phyloP scores from a whole-genome alignment of 1,140 invertebrate species.

The Drosophila albomicans region DNA sequence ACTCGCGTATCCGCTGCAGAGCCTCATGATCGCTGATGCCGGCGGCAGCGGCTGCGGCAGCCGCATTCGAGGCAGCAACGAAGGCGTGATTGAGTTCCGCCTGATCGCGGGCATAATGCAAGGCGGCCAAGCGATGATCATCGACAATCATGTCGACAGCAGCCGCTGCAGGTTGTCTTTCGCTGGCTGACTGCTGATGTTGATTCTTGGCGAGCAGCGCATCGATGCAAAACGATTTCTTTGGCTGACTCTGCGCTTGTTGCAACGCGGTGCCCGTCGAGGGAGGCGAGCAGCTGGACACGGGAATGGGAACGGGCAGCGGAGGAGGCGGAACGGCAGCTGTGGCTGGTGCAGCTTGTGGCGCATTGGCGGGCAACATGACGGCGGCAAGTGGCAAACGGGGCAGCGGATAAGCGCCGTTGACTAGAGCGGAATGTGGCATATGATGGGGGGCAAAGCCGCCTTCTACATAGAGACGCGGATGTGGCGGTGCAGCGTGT shows the following conservation, averaged over 20 bases:
- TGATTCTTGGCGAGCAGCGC: slow-evolving; percentile 86
- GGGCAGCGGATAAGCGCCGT: slow-evolving; percentile 64
- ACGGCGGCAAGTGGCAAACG: slow-evolving; percentile 65
- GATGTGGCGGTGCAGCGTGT: slow-evolving; percentile 39
- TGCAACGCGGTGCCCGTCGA: slow-evolving; percentile 39
- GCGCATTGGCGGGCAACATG: slow-evolving; percentile 59
- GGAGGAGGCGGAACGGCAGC: slow-evolving; percentile 5
- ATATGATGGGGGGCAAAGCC: slow-evolving; percentile 59
- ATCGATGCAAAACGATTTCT: slow-evolving; percentile 89
- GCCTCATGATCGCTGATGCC: slow-evolving; percentile 81
- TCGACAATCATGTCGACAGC: slow-evolving; percentile 57
- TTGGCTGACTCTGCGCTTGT: slow-evolving; percentile 77
- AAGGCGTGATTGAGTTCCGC: slow-evolving; percentile 71
- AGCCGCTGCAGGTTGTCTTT: slow-evolving; percentile 12
- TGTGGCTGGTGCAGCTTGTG: slow-evolving; percentile 24
- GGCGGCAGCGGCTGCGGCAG: slow-evolving; percentile 65
- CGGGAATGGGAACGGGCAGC: slow-evolving; percentile 6
- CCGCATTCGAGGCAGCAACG: slow-evolving; percentile 72
- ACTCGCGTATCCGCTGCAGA: slow-evolving; percentile 78
- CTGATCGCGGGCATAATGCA: slow-evolving; percentile 78
- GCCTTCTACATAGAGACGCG: slow-evolving; percentile 69
- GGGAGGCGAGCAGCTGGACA: slow-evolving; percentile 45
- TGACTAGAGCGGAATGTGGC: slow-evolving; percentile 56
- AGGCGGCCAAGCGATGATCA: slow-evolving; percentile 71
- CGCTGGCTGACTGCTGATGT: slow-evolving; percentile 43